Percentiles rank a stretch among this genome's conserved stretches.
Conservation (phyloP, 2,113 vertebrate genomes). For the Oenanthe oenanthe region DNA sequence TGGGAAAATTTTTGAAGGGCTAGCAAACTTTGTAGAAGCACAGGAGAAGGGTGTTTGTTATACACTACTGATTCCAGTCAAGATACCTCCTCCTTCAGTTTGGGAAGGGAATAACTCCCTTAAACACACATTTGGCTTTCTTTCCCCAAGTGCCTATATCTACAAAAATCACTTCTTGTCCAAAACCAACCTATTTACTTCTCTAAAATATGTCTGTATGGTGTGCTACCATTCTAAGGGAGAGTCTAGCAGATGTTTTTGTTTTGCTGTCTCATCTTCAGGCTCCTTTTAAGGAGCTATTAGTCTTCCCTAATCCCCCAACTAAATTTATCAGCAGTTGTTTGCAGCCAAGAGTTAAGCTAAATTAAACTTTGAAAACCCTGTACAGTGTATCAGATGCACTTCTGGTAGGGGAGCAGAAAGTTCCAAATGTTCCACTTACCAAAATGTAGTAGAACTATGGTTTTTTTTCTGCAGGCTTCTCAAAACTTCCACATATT, state of each 20-base stretch:
- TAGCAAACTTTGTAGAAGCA: background rate
- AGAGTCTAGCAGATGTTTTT: background rate
- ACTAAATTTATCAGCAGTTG: slow-evolving; percentile 76
- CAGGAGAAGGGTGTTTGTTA: background rate
- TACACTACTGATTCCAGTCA: background rate
- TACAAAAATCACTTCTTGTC: background rate
- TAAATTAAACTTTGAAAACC: slow-evolving; percentile 79
- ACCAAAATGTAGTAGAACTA: background rate
- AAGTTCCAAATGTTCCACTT: slow-evolving; percentile 34
- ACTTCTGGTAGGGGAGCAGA: background rate
- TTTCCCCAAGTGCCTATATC: background rate
- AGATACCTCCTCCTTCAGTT: background rate
- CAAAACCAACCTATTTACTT: background rate
- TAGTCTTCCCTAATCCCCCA: slow-evolving; percentile 71
- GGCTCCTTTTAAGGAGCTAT: slow-evolving; percentile 74
- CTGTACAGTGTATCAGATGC: slow-evolving; percentile 67
- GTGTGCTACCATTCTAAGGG: background rate
- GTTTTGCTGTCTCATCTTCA: slow-evolving; percentile 36
- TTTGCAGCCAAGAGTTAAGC: slow-evolving; percentile 75
- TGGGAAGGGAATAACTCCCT: background rate
- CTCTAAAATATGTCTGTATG: background rate
- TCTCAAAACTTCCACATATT: background rate
- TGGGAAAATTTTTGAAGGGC: background rate
- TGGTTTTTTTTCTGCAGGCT: background rate
- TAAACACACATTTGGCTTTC: background rate